Percentiles rank a stretch among this genome's conserved stretches.
Conservation (phyloP, 2,888 invertebrate species). For the Octonoba sinensis region DNA sequence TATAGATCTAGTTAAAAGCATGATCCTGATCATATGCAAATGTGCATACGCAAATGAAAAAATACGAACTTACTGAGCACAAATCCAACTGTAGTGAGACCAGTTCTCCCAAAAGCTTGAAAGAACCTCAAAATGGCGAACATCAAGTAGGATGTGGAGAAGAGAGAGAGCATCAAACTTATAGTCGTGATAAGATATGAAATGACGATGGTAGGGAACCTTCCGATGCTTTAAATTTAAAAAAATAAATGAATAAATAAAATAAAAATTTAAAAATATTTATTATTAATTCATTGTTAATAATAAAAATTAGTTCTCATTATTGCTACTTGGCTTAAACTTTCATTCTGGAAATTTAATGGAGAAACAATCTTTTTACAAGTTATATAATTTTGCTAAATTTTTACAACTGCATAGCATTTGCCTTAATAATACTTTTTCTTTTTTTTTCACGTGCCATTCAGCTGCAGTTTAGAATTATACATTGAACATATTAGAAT, state of each 20-base stretch:
- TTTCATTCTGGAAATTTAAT: too few species aligned
- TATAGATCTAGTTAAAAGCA: not conserved
- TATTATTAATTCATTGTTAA: not conserved
- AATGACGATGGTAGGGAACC: constrained; percentile 24
- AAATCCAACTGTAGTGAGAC: constrained; percentile 42
- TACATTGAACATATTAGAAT: too few species aligned
- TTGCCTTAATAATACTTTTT: too few species aligned
- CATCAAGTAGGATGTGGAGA: constrained; percentile 31
- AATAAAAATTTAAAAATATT: too few species aligned
- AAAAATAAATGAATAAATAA: not conserved
- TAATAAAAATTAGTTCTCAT: not conserved
- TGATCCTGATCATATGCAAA: not conserved
- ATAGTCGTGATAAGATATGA: constrained; percentile 21
- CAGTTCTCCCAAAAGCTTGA: constrained; percentile 46
- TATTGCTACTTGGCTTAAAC: not conserved
- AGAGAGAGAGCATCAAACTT: constrained; percentile 21
- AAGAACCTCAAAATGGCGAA: constrained; percentile 35
- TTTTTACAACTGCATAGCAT: too few species aligned
- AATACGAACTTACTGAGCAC: constrained; percentile 33
- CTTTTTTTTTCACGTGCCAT: too few species aligned
- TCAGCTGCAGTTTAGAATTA: too few species aligned
- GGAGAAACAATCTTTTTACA: too few species aligned
- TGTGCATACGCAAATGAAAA: not conserved
- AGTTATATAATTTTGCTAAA: too few species aligned
- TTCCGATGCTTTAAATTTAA: constrained; percentile 31